These are phyloP conservation scores for Pristionchus exspectatus DNA, from an alignment of 2,888 invertebrate genomes.

Conservation along the genomic window DNA sequence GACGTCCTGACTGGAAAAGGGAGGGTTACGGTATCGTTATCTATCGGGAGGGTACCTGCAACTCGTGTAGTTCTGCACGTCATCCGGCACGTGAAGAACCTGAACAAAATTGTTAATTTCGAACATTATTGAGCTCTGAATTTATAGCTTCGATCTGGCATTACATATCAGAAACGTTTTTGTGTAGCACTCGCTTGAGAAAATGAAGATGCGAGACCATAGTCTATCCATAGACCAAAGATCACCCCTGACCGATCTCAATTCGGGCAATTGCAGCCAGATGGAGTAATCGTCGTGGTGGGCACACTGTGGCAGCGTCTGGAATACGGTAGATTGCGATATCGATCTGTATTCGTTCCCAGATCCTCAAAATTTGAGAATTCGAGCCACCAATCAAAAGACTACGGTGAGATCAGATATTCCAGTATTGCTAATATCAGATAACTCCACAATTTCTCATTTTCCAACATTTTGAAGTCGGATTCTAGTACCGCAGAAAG, in stretches of 20 bases:
- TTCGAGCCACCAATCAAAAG: too few relatives aligned
- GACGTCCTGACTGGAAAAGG: slow-evolving; percentile 49
- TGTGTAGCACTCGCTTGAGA: not conserved
- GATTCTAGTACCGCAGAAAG: too few relatives aligned
- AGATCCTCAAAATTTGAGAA: too few relatives aligned
- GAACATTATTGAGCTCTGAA: not conserved
- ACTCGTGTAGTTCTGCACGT: slow-evolving; percentile 64
- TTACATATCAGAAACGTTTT: not conserved
- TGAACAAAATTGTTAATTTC: not conserved
- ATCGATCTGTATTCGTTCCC: not conserved
- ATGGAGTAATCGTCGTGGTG: slow-evolving; percentile 69
- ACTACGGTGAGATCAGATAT: too few relatives aligned
- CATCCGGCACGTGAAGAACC: slow-evolving; percentile 66
- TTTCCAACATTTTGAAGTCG: too few relatives aligned
- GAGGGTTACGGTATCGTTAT: not conserved
- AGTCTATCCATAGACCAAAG: too few relatives aligned
- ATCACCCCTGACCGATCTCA: slow-evolving; percentile 55
- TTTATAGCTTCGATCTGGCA: not conserved
- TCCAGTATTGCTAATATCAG: too few relatives aligned
- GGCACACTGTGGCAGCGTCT: slow-evolving; percentile 66
- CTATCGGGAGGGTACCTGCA: slow-evolving; percentile 63
- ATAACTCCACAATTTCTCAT: too few relatives aligned
- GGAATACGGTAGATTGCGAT: not conserved
- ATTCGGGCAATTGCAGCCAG: slow-evolving; percentile 69
- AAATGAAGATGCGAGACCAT: not conserved